phyloP scores from a whole-genome alignment of 1,140 invertebrate genomes.

The Tetragonula clypearis region DNA sequence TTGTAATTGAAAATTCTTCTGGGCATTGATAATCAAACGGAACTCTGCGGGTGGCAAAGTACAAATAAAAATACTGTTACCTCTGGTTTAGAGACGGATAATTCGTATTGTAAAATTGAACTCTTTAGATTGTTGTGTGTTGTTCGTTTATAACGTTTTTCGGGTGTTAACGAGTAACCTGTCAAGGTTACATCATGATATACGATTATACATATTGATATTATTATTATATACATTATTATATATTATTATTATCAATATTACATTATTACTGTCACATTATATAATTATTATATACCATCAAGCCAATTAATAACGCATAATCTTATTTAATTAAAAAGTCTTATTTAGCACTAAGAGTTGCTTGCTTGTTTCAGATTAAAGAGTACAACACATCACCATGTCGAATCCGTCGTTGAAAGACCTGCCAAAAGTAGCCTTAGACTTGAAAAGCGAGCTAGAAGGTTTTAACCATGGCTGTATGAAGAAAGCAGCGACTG shows the following conservation, averaged over 20 bases:
- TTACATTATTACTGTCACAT: background rate
- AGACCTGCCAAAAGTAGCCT: slow-evolving; percentile 93
- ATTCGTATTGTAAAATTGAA: background rate
- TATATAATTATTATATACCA: background rate
- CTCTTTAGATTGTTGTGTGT: background rate
- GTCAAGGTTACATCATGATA: slow-evolving; percentile 3
- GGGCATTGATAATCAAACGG: background rate
- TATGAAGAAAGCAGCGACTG: slow-evolving; percentile 92
- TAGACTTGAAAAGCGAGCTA: slow-evolving; percentile 93
- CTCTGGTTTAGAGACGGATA: background rate
- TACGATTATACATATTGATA: too few species aligned
- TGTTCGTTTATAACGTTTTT: background rate
- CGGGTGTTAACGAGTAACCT: background rate
- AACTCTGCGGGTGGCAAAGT: slow-evolving; percentile 21
- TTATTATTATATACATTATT: too few species aligned
- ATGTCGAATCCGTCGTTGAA: slow-evolving; percentile 90
- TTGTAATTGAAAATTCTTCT: slow-evolving; percentile 19
- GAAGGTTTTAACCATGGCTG: slow-evolving; percentile 92
- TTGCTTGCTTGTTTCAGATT: slow-evolving; percentile 50
- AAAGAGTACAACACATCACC: slow-evolving; percentile 64
- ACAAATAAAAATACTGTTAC: background rate
- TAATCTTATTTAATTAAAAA: too few species aligned
- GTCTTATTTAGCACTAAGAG: background rate
- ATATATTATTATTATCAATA: too few species aligned
- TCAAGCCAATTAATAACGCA: background rate